Conservation (phyloP, 2,113 vertebrate genomes). For the Python bivittatus region DNA sequence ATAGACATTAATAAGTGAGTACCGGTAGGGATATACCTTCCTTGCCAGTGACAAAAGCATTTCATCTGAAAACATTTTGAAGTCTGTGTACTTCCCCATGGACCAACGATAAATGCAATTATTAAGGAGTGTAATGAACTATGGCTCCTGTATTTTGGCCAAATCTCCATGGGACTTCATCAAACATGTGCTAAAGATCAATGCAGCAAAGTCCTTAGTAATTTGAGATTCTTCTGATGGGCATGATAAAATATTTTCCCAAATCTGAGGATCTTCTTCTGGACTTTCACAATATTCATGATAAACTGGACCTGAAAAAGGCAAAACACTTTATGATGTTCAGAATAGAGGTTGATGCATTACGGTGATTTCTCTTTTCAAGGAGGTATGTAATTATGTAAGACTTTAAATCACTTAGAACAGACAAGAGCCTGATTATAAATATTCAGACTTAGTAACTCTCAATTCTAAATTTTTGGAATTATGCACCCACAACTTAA, state of each 20-base stretch:
- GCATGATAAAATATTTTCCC: slow-evolving; percentile 81
- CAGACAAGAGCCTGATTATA: neutral
- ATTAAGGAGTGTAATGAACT: slow-evolving; percentile 87
- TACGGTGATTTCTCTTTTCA: neutral
- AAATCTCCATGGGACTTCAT: slow-evolving; percentile 85
- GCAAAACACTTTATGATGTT: neutral
- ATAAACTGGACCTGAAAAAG: slow-evolving; percentile 82
- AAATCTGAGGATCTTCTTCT: slow-evolving; percentile 72
- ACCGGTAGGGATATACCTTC: slow-evolving; percentile 77
- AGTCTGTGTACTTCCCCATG: slow-evolving; percentile 93
- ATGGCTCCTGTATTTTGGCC: slow-evolving; percentile 81
- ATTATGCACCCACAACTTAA: neutral
- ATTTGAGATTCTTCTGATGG: slow-evolving; percentile 82
- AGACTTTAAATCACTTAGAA: neutral
- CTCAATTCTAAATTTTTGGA: neutral
- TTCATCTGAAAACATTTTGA: slow-evolving; percentile 97
- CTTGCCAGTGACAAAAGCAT: slow-evolving; percentile 88
- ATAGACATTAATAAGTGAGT: neutral
- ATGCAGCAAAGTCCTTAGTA: slow-evolving; percentile 79
- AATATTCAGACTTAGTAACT: neutral
- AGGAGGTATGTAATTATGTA: neutral
- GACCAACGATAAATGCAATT: slow-evolving; percentile 84
- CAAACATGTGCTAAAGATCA: slow-evolving; percentile 80
- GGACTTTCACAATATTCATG: slow-evolving; percentile 92
- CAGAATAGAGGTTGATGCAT: neutral